Conservation (phyloP, 2,888 invertebrate genomes). For the Notodonta dromedarius region DNA sequence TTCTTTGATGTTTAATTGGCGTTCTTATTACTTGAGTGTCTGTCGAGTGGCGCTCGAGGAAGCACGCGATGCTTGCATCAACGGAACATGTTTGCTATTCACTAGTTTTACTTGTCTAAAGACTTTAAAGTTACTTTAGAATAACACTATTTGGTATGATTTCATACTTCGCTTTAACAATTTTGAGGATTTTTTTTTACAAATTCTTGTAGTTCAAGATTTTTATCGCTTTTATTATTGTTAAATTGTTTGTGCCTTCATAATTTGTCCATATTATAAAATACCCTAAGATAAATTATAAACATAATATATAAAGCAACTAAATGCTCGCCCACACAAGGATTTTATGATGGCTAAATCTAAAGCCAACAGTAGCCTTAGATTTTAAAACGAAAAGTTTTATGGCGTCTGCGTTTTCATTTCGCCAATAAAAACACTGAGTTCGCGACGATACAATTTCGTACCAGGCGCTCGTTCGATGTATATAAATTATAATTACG, state of each 20-base stretch:
- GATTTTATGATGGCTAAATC: neutral
- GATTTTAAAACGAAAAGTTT: slow-evolving; percentile 22
- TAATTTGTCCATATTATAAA: no score
- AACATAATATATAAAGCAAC: no score
- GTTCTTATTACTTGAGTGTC: slow-evolving; percentile 33
- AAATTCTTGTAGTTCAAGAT: no score
- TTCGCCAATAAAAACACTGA: slow-evolving; percentile 21
- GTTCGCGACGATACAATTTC: slow-evolving; percentile 21
- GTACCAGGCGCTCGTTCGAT: slow-evolving; percentile 29
- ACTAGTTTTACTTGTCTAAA: neutral
- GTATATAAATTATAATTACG: slow-evolving; percentile 7
- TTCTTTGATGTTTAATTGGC: neutral
- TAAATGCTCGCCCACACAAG: no score
- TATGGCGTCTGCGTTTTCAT: slow-evolving; percentile 31
- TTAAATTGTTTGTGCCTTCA: no score
- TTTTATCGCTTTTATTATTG: no score
- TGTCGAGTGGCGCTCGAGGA: neutral
- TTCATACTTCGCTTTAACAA: no score
- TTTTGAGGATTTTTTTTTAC: no score
- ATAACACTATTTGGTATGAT: no score
- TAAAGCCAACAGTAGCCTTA: slow-evolving; percentile 19
- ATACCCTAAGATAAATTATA: no score
- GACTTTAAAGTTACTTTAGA: no score
- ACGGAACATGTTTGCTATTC: neutral
- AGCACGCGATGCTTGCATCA: slow-evolving; percentile 39